Percentiles rank a stretch among this genome's conserved stretches.
phyloP scores from a whole-genome alignment of 2,113 vertebrate species.

The Scophthalmus maximus region DNA sequence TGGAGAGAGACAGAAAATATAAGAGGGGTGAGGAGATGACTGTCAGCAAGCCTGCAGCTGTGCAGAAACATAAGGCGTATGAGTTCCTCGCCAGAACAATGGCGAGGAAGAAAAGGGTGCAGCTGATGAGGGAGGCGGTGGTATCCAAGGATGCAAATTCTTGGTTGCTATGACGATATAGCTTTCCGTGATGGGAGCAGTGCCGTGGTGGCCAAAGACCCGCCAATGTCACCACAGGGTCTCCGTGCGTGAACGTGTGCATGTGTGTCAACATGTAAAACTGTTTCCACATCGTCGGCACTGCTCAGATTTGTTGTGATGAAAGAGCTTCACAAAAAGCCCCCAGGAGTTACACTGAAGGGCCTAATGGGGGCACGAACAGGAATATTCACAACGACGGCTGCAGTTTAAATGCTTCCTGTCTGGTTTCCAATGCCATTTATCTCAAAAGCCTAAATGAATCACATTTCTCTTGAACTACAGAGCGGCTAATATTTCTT shows the following conservation, averaged over 20 bases:
- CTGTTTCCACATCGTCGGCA: conserved; percentile 2
- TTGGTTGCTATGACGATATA: conserved; percentile 74
- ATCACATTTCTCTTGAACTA: conserved; percentile 8
- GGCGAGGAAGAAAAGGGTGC: conserved; percentile 35
- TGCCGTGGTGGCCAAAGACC: conserved; percentile 5
- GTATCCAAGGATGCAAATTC: conserved; percentile 65
- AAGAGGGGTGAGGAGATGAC: conserved; percentile 2
- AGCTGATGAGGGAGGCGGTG: conserved; percentile 30
- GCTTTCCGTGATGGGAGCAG: conserved; percentile 15
- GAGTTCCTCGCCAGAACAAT: conserved; percentile 35
- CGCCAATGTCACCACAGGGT: conserved; percentile 27
- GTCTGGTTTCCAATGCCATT: not conserved
- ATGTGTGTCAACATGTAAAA: no score
- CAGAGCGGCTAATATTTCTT: conserved; percentile 1
- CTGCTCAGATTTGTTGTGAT: not conserved
- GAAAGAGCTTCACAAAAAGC: not conserved
- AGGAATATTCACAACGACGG: not conserved
- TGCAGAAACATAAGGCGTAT: not conserved
- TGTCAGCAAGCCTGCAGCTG: not conserved
- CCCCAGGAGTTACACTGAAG: not conserved
- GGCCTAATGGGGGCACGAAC: not conserved
- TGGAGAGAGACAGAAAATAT: not conserved
- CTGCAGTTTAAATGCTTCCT: not conserved
- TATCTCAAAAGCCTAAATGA: not conserved
- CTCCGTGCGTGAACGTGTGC: conserved; percentile 10